Evolutionary conservation across 2,888 invertebrate genomes (phyloP).

Genomic region (Eupithecia dodoneata): DNA sequence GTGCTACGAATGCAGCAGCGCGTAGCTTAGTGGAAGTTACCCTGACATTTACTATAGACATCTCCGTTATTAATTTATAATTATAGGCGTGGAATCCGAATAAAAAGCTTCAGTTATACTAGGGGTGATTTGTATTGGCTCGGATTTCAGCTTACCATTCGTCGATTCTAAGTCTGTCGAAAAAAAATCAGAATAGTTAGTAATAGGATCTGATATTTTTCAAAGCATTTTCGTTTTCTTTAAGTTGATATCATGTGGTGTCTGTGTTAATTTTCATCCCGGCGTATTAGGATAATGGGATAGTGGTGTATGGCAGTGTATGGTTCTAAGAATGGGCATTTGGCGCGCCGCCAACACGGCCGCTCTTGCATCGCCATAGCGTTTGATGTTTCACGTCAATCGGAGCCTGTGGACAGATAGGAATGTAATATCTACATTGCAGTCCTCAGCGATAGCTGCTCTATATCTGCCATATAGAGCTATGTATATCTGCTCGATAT

Average conservation of each 20-base stretch:
- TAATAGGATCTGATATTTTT: background rate
- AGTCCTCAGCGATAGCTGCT: background rate
- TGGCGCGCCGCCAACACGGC: background rate
- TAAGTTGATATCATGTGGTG: background rate
- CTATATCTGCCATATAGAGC: too few relatives aligned
- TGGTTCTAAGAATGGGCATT: background rate
- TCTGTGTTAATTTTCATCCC: constrained; percentile 5
- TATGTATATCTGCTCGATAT: too few relatives aligned
- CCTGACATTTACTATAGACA: background rate
- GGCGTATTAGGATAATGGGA: background rate
- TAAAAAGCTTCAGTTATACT: background rate
- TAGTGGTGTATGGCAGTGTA: constrained; percentile 3
- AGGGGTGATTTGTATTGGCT: background rate
- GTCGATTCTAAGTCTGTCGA: background rate
- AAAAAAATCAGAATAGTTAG: too few relatives aligned
- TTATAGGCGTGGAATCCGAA: background rate
- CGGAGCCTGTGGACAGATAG: background rate
- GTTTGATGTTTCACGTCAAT: constrained; percentile 3
- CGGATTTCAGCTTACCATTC: background rate
- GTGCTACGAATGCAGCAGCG: background rate
- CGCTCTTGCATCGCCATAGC: background rate
- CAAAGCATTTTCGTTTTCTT: background rate
- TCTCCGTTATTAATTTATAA: background rate
- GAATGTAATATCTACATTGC: background rate
- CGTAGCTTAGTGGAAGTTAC: background rate